phyloP scores from a whole-genome alignment of 1,140 invertebrate genomes.

The Saccostrea glomerata region DNA sequence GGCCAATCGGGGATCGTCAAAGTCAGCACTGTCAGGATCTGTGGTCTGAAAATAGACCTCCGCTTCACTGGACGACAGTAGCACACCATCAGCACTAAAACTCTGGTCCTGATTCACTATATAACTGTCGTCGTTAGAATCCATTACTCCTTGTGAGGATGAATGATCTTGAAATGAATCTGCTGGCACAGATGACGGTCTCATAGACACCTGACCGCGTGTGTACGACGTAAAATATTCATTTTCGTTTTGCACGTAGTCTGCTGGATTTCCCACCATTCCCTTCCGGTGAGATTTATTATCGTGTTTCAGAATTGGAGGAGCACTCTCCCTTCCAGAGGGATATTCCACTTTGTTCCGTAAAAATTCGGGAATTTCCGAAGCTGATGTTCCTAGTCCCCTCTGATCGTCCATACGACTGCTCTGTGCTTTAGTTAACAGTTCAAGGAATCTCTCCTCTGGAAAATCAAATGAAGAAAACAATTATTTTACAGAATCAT shows the following conservation, averaged over 20 bases:
- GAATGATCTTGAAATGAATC: constrained; percentile 25
- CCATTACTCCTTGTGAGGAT: neutral
- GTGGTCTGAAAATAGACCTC: constrained; percentile 59
- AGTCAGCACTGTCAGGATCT: constrained; percentile 52
- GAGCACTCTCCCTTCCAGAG: constrained; percentile 52
- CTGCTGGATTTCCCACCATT: constrained; percentile 56
- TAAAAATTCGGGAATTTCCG: constrained; percentile 62
- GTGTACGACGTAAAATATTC: constrained; percentile 47
- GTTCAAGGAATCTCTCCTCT: constrained; percentile 82
- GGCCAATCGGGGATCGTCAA: constrained; percentile 60
- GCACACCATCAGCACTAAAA: constrained; percentile 61
- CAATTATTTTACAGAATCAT: neutral
- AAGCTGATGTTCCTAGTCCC: constrained; percentile 81
- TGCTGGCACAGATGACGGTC: constrained; percentile 46
- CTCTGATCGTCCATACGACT: constrained; percentile 89
- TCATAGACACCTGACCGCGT: constrained; percentile 22
- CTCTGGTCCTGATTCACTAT: constrained; percentile 55
- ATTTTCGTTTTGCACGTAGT: constrained; percentile 56
- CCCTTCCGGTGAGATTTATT: constrained; percentile 43
- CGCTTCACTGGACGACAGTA: constrained; percentile 56
- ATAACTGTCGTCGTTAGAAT: constrained; percentile 15
- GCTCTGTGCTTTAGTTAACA: constrained; percentile 87
- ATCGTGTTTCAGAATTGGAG: constrained; percentile 57
- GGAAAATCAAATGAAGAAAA: constrained; percentile 43
- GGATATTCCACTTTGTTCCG: constrained; percentile 46